Percentiles rank a stretch among this genome's conserved stretches.
These are phyloP conservation scores for Nebria brevicollis DNA, from an alignment of 2,888 invertebrate genomes.

Conservation along the genomic window DNA sequence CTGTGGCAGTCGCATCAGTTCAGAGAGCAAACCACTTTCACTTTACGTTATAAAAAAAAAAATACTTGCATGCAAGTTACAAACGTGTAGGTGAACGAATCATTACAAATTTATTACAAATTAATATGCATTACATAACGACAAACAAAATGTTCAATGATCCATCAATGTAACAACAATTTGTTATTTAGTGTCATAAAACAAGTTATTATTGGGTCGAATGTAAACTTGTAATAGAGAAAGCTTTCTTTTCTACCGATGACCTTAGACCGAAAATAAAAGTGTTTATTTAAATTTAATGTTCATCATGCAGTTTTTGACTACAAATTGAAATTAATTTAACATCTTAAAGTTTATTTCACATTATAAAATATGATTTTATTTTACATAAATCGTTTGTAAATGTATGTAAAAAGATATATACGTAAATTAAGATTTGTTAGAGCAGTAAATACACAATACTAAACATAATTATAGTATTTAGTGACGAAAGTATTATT, in stretches of 20 bases:
- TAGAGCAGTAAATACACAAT: no score
- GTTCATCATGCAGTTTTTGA: not conserved
- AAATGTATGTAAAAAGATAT: no score
- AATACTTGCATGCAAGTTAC: not conserved
- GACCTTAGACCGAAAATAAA: not conserved
- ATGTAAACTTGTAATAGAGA: not conserved
- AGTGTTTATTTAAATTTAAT: not conserved
- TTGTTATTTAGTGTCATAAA: not conserved
- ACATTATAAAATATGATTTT: not conserved
- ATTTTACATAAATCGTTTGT: no score
- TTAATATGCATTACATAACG: constrained; percentile 33
- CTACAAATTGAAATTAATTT: not conserved
- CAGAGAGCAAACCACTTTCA: constrained; percentile 10
- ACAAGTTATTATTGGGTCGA: not conserved
- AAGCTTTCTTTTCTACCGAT: not conserved
- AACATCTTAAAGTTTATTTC: not conserved
- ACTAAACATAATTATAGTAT: no score
- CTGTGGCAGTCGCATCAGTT: not conserved
- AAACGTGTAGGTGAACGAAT: constrained; percentile 13
- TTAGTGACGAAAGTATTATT: no score
- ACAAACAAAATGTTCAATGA: constrained; percentile 18
- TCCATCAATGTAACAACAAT: not conserved
- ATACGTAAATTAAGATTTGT: no score
- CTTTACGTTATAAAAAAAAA: not conserved
- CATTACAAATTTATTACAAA: constrained; percentile 33